Percentiles rank a stretch among this genome's conserved stretches.
phyloP scores from a whole-genome alignment of 2,113 vertebrate species.

The Amblyopsis rosae region DNA sequence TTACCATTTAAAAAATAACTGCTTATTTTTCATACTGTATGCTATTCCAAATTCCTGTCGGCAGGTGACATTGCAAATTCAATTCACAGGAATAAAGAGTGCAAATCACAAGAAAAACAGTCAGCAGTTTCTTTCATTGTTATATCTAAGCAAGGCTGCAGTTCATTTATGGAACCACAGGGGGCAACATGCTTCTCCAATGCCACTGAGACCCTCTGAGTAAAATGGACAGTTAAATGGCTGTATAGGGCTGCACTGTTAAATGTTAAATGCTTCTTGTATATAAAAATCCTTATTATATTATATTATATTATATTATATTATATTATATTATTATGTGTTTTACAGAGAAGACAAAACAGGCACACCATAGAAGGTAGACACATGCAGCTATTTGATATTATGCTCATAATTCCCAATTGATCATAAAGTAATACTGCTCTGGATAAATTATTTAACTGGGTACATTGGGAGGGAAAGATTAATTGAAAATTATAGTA shows the following conservation, averaged over 20 bases:
- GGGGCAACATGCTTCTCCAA: conserved; percentile 48
- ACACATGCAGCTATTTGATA: conserved; percentile 72
- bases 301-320: conserved; percentile 54
- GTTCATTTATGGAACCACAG: conserved; percentile 44
- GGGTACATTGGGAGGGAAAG: too few species aligned
- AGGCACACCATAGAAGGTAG: conserved; percentile 71
- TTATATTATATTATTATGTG: conserved; percentile 39
- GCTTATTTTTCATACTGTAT: conserved; percentile 16
- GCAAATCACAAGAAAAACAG: conserved; percentile 14
- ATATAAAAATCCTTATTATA: conserved; percentile 16
- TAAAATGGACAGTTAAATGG: too few species aligned
- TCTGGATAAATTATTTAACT: conserved; percentile 3
- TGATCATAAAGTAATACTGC: conserved; percentile 25
- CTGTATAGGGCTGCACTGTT: background rate
- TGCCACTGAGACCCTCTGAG: background rate
- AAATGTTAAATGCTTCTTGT: background rate
- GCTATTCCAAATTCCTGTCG: conserved; percentile 29
- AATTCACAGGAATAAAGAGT: conserved; percentile 45
- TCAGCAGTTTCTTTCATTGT: conserved; percentile 17
- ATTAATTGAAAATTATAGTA: conserved; percentile 24
- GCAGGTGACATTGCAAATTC: conserved; percentile 50
- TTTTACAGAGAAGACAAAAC: conserved; percentile 44
- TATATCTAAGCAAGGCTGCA: conserved; percentile 31
- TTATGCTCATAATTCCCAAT: conserved; percentile 40
- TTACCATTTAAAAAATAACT: background rate